Percentiles rank a stretch among this genome's conserved stretches.
Evolutionary conservation across 2,888 invertebrate genomes (phyloP).

Genomic region (Therioaphis trifolii): DNA sequence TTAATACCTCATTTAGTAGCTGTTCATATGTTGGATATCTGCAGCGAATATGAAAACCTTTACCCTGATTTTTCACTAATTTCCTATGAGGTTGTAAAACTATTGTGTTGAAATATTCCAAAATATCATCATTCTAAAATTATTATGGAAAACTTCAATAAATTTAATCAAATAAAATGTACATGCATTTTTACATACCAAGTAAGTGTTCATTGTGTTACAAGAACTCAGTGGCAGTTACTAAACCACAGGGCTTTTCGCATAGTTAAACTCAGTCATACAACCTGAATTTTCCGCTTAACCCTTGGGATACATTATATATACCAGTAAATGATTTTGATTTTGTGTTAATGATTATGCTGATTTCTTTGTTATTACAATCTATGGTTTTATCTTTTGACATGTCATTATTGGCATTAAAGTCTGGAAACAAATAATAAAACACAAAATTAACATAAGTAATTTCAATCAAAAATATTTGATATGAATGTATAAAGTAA

Average conservation of each 20-base stretch:
- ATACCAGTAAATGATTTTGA: constrained; percentile 79
- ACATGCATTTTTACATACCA: constrained; percentile 74
- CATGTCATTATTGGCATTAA: constrained; percentile 67
- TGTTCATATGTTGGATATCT: constrained; percentile 79
- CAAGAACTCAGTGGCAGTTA: constrained; percentile 87
- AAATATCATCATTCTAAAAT: constrained; percentile 86
- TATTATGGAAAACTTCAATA: background rate
- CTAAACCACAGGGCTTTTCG: constrained; percentile 79
- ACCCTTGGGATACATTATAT: constrained; percentile 91
- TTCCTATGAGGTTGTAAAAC: constrained; percentile 92
- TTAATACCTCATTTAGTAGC: constrained; percentile 73
- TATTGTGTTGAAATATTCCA: constrained; percentile 93
- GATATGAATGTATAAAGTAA: too few relatives aligned
- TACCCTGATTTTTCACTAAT: constrained; percentile 89
- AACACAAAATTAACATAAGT: too few relatives aligned
- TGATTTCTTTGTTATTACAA: constrained; percentile 77
- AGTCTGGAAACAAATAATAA: constrained; percentile 21
- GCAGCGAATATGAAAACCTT: constrained; percentile 91
- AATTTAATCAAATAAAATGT: background rate
- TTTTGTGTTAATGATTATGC: constrained; percentile 72
- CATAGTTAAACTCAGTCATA: constrained; percentile 83
- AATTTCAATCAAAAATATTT: too few relatives aligned
- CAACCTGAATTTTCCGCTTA: constrained; percentile 91
- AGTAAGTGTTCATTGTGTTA: constrained; percentile 92
- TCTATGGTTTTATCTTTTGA: constrained; percentile 75